A percentile compares a stretch with the other conserved stretches of the same genome.
phyloP scores from a whole-genome alignment of 2,888 invertebrate genomes.

The Spodoptera exigua region DNA sequence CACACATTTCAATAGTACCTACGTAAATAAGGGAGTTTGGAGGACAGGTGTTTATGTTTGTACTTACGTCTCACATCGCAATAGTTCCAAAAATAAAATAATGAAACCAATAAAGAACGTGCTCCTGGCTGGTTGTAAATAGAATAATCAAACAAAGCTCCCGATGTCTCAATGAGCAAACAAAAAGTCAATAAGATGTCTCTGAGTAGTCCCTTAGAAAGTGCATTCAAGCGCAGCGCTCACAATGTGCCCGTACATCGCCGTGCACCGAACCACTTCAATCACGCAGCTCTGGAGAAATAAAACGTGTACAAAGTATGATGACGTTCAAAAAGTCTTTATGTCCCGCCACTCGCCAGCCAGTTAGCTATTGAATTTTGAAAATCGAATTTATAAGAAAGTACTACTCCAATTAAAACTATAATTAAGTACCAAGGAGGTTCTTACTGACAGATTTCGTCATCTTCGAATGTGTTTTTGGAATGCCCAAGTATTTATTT shows the following conservation, averaged over 20 bases:
- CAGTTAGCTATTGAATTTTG: conserved; percentile 31
- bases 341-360: conserved; percentile 50
- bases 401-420: conserved; percentile 44
- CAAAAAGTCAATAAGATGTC: conserved; percentile 73
- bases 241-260: conserved; percentile 83
- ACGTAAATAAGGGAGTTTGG: not conserved
- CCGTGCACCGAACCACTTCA: conserved; percentile 63
- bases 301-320: conserved; percentile 51
- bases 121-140: conserved; percentile 34
- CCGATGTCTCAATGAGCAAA: conserved; percentile 64
- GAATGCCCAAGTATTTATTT: too few relatives aligned
- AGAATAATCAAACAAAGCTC: conserved; percentile 55
- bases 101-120: conserved; percentile 36
- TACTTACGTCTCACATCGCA: conserved; percentile 5
- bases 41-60: conserved; percentile 27
- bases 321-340: conserved; percentile 58
- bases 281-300: conserved; percentile 51
- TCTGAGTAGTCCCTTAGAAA: conserved; percentile 61
- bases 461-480: too few relatives aligned
- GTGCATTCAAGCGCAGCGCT: conserved; percentile 67
- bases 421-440: conserved; percentile 19
- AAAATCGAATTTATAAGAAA: conserved; percentile 36
- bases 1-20: too few relatives aligned
- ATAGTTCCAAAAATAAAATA: conserved; percentile 30
- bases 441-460: too few relatives aligned